Percentiles rank a stretch among this genome's conserved stretches.
Conservation (phyloP, 2,888 invertebrate genomes). For the Ceraclea dissimilis region DNA sequence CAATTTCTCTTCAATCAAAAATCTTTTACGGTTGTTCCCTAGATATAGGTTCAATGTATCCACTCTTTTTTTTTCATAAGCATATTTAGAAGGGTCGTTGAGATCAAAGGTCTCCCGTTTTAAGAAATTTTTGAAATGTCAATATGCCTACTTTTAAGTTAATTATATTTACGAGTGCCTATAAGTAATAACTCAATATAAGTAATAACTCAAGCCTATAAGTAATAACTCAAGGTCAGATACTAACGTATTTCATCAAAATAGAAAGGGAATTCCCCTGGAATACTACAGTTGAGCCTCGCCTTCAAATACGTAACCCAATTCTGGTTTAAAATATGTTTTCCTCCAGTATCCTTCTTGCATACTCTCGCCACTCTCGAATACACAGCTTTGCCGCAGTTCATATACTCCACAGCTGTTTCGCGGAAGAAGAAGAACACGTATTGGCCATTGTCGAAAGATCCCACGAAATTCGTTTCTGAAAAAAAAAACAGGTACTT, state of each 20-base stretch:
- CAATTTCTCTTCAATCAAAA: no score
- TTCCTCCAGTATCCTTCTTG: constrained; percentile 61
- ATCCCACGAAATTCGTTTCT: constrained; percentile 68
- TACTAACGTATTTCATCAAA: constrained; percentile 66
- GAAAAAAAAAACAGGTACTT: constrained; percentile 33
- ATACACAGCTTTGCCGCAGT: constrained; percentile 62
- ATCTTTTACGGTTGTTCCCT: no score
- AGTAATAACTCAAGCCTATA: no score
- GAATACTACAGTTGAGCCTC: constrained; percentile 61
- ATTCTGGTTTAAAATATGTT: constrained; percentile 56
- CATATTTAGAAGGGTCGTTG: no score
- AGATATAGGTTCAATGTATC: no score
- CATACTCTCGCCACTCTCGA: constrained; percentile 68
- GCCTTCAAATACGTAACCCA: constrained; percentile 65
- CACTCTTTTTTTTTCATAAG: no score
- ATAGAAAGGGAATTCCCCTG: constrained; percentile 67
- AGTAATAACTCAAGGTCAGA: no score
- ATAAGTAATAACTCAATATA: no score
- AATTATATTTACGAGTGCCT: no score
- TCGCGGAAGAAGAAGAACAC: constrained; percentile 69
- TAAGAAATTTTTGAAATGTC: no score
- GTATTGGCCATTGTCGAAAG: constrained; percentile 60
- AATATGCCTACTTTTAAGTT: no score
- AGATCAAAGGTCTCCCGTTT: no score
- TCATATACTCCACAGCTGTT: constrained; percentile 60